Percentiles rank a stretch among this genome's conserved stretches.
phyloP scores from a whole-genome alignment of 2,888 invertebrate species.

The Theretra japonica region DNA sequence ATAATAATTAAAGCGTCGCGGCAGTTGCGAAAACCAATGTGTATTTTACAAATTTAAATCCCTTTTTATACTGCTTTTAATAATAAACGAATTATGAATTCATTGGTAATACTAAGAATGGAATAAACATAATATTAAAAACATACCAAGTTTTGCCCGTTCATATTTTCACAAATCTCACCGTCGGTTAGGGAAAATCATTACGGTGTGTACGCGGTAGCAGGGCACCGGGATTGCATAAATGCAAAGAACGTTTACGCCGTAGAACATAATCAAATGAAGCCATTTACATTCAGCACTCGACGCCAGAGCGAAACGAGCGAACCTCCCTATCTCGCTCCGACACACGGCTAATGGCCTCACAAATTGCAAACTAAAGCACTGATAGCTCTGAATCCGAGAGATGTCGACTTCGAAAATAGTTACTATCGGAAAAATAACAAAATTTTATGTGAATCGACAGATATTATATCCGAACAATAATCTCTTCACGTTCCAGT shows the following conservation, averaged over 20 bases:
- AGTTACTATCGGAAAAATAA: slow-evolving; percentile 70
- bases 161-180: neutral
- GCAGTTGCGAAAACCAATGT: neutral
- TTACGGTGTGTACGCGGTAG: slow-evolving; percentile 51
- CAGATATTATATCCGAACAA: slow-evolving; percentile 58
- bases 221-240: slow-evolving; percentile 71
- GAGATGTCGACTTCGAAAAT: slow-evolving; percentile 62
- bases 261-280: slow-evolving; percentile 79
- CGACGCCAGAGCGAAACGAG: slow-evolving; percentile 60
- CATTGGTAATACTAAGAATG: no score
- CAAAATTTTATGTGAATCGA: slow-evolving; percentile 72
- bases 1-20: neutral
- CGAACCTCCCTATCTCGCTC: slow-evolving; percentile 62
- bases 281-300: slow-evolving; percentile 80
- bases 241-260: slow-evolving; percentile 75
- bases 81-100: no score
- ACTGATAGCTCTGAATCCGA: slow-evolving; percentile 61
- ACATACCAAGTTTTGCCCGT: neutral
- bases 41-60: no score
- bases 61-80: no score
- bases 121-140: no score
- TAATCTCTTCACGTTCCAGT: slow-evolving; percentile 59
- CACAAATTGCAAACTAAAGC: slow-evolving; percentile 76
- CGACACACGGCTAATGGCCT: slow-evolving; percentile 73
- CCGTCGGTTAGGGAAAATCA: neutral